Conservation (phyloP, 2,888 invertebrate species). For the Lapara coniferarum region DNA sequence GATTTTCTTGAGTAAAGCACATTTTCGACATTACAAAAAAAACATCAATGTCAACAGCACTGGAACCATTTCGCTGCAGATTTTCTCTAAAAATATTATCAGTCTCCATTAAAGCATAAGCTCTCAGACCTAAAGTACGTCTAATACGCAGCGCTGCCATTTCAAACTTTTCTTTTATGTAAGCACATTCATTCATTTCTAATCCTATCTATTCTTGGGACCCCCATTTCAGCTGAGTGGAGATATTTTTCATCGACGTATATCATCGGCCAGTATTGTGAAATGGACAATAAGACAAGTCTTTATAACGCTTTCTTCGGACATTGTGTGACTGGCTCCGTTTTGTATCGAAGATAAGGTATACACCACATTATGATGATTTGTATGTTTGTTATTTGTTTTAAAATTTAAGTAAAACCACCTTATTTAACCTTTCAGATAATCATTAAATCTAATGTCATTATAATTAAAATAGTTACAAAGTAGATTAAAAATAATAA, state of each 20-base stretch:
- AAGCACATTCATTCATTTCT: conserved; percentile 49
- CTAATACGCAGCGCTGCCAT: conserved; percentile 38
- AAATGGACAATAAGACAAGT: conserved; percentile 44
- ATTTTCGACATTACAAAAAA: background rate
- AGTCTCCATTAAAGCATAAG: conserved; percentile 15
- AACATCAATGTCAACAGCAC: background rate
- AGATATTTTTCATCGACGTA: conserved; percentile 58
- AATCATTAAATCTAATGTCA: background rate
- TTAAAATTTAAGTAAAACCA: background rate
- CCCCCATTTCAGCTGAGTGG: conserved; percentile 59
- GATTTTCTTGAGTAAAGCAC: no score
- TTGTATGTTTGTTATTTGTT: background rate
- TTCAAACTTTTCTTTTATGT: conserved; percentile 44
- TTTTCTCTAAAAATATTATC: background rate
- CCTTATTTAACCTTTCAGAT: background rate
- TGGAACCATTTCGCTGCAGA: background rate
- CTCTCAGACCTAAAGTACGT: conserved; percentile 31
- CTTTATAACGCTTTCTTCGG: conserved; percentile 32
- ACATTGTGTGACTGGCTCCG: conserved; percentile 7
- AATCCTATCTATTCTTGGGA: conserved; percentile 56
- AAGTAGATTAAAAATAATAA: no score
- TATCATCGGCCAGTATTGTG: conserved; percentile 48
- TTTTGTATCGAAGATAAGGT: background rate
- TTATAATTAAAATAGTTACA: no score
- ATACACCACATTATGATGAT: background rate